Percentiles rank a stretch among this genome's conserved stretches.
Evolutionary conservation across 2,888 invertebrate genomes (phyloP).

Genomic region (Nemoura dubitans): DNA sequence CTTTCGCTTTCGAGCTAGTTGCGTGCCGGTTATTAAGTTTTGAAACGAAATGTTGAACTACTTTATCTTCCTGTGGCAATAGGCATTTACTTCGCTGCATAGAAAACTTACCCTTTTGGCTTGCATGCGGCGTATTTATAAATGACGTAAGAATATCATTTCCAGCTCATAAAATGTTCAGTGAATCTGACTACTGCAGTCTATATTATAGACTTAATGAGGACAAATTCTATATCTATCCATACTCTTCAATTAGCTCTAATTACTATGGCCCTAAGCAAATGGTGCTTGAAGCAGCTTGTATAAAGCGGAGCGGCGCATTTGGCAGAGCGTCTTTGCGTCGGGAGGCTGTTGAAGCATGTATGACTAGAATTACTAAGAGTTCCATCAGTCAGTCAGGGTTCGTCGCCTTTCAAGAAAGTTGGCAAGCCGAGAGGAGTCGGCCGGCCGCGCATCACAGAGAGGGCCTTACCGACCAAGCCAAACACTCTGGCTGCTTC

Average conservation of each 20-base stretch:
- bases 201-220: conserved; percentile 32
- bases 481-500: conserved; percentile 34
- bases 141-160: conserved; percentile 30
- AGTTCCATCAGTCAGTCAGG: conserved; percentile 46
- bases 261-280: conserved; percentile 38
- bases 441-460: not conserved
- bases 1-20: not conserved
- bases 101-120: conserved; percentile 16
- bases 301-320: too few species aligned
- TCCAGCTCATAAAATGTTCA: conserved; percentile 39
- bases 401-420: conserved; percentile 46
- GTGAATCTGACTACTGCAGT: conserved; percentile 26
- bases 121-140: not conserved
- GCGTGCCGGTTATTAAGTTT: not conserved
- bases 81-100: not conserved
- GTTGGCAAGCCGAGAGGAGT: not conserved
- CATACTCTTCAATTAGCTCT: conserved; percentile 42
- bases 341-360: conserved; percentile 41
- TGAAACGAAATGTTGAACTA: not conserved
- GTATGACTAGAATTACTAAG: conserved; percentile 42
- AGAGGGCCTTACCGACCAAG: not conserved
- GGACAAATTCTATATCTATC: conserved; percentile 29
- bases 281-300: conserved; percentile 37
- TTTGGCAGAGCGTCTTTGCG: conserved; percentile 23
- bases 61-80: conserved; percentile 13